These are phyloP conservation scores for Proteles cristata DNA, from an alignment of 2,113 vertebrate genomes.

Conservation along the genomic window DNA sequence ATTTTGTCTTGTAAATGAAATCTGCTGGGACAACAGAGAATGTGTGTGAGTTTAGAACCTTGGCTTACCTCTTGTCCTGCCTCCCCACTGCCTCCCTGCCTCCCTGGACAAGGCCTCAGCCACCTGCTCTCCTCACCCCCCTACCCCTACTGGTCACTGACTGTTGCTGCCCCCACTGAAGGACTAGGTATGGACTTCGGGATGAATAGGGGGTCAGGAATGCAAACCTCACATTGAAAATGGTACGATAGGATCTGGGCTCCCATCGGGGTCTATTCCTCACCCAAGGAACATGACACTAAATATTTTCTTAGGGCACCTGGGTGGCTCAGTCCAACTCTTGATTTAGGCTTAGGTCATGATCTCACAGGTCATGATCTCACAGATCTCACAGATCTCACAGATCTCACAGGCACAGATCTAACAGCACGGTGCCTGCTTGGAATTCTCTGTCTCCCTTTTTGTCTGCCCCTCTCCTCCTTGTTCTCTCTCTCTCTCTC, in stretches of 20 bases:
- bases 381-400: too few relatives aligned
- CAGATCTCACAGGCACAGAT: too few relatives aligned
- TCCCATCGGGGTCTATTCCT: neutral
- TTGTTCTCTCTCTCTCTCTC: too few relatives aligned
- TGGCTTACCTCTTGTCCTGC: neutral
- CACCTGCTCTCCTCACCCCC: too few relatives aligned
- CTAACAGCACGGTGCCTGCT: too few relatives aligned
- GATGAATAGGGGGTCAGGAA: accelerated
- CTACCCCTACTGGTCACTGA: neutral
- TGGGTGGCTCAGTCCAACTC: too few relatives aligned
- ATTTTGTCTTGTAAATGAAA: neutral
- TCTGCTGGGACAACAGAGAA: neutral
- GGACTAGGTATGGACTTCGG: accelerated
- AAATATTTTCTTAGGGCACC: too few relatives aligned
- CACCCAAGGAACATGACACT: neutral
- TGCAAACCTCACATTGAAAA: neutral
- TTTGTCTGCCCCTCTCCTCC: too few relatives aligned
- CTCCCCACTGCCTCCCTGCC: neutral
- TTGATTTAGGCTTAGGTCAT: too few relatives aligned
- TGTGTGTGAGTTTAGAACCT: neutral
- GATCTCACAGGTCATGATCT: too few relatives aligned
- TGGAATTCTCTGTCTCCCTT: too few relatives aligned
- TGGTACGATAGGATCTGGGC: accelerated
- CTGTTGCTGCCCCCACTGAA: accelerated
- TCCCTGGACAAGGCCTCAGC: neutral